Base-by-base conservation (phyloP, 2,113 vertebrate species). In the Telmatochromis brachygnathus region DNA sequence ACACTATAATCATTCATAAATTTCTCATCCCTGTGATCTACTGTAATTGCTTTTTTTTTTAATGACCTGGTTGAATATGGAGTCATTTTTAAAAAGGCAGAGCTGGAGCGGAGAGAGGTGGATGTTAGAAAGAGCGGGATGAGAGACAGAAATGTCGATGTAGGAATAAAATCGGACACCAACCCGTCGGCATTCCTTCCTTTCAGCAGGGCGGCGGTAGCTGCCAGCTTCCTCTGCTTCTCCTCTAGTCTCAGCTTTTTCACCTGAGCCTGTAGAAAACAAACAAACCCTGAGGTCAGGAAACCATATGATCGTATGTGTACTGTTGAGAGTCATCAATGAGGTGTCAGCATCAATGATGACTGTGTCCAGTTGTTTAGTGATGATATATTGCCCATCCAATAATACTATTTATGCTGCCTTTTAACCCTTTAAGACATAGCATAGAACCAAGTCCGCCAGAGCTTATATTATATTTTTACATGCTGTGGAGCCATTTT, bases 101-200 rank as follows among this genome's bases (percentile, higher is more conserved):
- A 73, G 68, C 3, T 2, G 17, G 75, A 19, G 11, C 9, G 5
- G 53, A n/a, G 51, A 39, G 51, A 79, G 39, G 62, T 42, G 6
- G 73, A n/a, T 23, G 81, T 49, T 23, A 47, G 75, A 26, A 35
- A 11, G 13, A n/a, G 79, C 3, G 5, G 21, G 82, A 35, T 2
- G 15, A 30, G 13, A 23, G 68, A 54, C 14, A 84, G n/a, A 84
- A 26, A 33, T 42, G 33, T 85, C 0, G 51, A 62, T 12, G n/a
- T 15, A 19, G 23, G 21, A 28, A 9, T 3, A 49, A 84, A 77
- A 68, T 70, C 1, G 3, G 65, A 83, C 62, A 96, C 97, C 92
- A 42, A 99, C 98, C 98, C 98, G 83, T 99, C 99, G 6, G 98
- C 98, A 9, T 99, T 97, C 94, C 94, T 98, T 86, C 96, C 96